These are phyloP conservation scores for Eidolon helvum DNA, from an alignment of 2,113 vertebrate species.

Conservation along the genomic window DNA sequence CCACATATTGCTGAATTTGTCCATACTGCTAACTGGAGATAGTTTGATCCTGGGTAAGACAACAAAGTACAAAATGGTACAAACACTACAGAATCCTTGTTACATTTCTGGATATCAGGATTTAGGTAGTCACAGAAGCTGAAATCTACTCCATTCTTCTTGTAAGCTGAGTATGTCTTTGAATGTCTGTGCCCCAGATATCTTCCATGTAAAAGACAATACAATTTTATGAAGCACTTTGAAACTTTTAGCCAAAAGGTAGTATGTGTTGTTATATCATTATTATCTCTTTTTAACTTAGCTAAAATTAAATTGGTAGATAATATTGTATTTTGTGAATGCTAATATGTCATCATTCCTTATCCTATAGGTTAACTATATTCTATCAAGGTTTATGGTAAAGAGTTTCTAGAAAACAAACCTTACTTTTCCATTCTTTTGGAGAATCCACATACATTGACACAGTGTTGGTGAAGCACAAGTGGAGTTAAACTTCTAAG, in stretches of 20 bases:
- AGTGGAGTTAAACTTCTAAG: background rate
- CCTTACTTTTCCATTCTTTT: background rate
- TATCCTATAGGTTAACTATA: background rate
- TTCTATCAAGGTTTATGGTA: background rate
- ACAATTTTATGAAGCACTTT: background rate
- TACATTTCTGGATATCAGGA: background rate
- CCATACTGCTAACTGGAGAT: background rate
- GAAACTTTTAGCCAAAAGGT: background rate
- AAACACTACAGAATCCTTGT: background rate
- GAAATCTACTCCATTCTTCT: background rate
- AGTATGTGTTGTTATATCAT: background rate
- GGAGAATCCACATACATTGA: background rate
- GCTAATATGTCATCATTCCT: background rate
- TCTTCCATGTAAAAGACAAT: background rate
- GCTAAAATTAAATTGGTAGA: background rate
- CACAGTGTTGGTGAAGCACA: background rate
- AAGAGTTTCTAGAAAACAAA: background rate
- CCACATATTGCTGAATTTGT: background rate
- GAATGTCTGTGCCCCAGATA: background rate
- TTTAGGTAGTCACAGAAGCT: constrained; percentile 21
- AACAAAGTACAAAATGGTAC: background rate
- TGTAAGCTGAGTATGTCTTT: background rate
- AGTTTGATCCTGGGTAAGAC: background rate
- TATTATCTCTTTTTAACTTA: background rate
- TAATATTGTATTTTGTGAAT: background rate